Evolutionary conservation across 1,140 invertebrate genomes (phyloP).

Genomic region (Leptinotarsa undecemlineata): DNA sequence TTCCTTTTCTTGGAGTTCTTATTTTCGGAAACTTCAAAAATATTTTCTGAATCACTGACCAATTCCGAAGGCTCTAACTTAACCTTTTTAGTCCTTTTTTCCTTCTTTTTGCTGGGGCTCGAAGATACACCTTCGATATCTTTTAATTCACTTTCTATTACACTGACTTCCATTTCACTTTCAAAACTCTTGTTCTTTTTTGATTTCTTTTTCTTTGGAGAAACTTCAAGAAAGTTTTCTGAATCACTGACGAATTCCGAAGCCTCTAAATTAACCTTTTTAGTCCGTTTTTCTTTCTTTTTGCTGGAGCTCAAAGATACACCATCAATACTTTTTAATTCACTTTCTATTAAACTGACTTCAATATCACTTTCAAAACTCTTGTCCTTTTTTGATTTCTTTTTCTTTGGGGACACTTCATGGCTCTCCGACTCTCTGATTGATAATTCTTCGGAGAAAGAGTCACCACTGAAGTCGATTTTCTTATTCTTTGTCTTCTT

Average conservation of each 20-base stretch:
- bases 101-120: no score
- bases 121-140: neutral
- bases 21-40: neutral
- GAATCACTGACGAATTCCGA: no score
- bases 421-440: neutral
- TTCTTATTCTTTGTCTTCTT: conserved; percentile 8
- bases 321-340: neutral
- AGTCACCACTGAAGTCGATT: neutral
- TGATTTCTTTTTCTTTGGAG: neutral
- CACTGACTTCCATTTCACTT: neutral
- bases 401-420: neutral
- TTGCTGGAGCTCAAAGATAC: no score
- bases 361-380: neutral
- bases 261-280: no score
- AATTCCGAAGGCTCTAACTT: no score
- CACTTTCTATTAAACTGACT: neutral
- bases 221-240: neutral
- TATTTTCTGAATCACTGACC: no score
- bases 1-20: neutral
- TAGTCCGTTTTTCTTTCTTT: no score
- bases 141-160: neutral
- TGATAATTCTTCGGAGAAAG: neutral
- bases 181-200: neutral
- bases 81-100: no score
- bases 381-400: neutral